Evolutionary conservation across 2,113 vertebrate species (phyloP).

Genomic region (Chaetorhynchus papuensis): DNA sequence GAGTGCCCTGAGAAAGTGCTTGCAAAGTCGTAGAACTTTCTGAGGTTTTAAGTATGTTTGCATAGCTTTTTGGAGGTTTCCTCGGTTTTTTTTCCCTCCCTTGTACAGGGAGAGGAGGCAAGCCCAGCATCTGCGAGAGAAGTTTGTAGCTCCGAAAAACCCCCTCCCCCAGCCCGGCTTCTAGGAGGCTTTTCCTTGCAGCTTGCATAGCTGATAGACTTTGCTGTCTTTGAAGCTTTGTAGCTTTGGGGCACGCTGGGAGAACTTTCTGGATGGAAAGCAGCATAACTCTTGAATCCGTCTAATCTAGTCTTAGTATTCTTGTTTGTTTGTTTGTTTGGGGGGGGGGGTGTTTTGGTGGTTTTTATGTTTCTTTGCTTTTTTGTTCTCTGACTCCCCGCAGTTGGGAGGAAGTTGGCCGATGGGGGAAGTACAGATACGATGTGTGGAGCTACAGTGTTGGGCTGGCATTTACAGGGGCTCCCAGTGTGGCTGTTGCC

Average conservation of each 20-base stretch:
- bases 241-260: background rate
- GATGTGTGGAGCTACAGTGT: background rate
- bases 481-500: background rate
- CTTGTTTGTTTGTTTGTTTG: background rate
- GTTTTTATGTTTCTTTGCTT: accelerated
- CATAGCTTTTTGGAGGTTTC: background rate
- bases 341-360: background rate
- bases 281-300: background rate
- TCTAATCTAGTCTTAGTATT: background rate
- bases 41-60: background rate
- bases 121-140: background rate
- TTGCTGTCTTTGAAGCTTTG: background rate
- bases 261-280: background rate
- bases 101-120: background rate
- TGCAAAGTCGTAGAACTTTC: background rate
- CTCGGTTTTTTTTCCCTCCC: background rate
- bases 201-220: background rate
- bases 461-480: background rate
- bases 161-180: background rate
- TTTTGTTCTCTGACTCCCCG: background rate
- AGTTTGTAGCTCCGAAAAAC: background rate
- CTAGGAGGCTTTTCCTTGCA: background rate
- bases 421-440: background rate
- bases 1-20: background rate
- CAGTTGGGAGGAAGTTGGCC: background rate